Conservation (phyloP, 2,888 invertebrate species). For the Terebella lapidaria region DNA sequence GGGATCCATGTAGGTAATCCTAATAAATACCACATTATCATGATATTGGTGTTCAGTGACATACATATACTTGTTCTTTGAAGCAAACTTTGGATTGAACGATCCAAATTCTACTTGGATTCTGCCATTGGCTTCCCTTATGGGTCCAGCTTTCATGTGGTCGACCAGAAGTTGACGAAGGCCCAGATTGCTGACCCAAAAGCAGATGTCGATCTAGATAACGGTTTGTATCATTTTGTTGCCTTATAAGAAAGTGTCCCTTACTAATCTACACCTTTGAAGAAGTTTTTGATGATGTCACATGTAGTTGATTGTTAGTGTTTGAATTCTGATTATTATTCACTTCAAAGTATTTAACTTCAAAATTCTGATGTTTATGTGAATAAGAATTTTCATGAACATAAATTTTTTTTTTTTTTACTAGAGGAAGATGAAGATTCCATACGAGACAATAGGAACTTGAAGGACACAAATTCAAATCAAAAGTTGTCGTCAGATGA, state of each 20-base stretch:
- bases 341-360: too few species aligned
- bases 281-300: too few species aligned
- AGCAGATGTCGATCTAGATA: not conserved
- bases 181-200: not conserved
- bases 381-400: not conserved
- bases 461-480: conserved; percentile 72
- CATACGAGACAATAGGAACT: conserved; percentile 72
- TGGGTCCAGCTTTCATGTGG: conserved; percentile 1
- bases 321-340: not conserved
- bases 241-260: too few species aligned
- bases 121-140: conserved; percentile 2
- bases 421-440: conserved; percentile 1
- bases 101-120: conserved; percentile 1
- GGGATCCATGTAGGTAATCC: too few species aligned
- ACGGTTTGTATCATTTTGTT: too few species aligned
- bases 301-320: too few species aligned
- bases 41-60: too few species aligned
- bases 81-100: conserved; percentile 11
- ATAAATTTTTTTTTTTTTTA: not conserved
- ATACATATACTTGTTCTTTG: too few species aligned
- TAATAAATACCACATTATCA: too few species aligned
- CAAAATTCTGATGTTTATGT: too few species aligned
- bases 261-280: too few species aligned
- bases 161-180: not conserved
- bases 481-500: conserved; percentile 79